Base-by-base conservation (phyloP, 2,888 invertebrate species). In the Chloromyia formosa region DNA sequence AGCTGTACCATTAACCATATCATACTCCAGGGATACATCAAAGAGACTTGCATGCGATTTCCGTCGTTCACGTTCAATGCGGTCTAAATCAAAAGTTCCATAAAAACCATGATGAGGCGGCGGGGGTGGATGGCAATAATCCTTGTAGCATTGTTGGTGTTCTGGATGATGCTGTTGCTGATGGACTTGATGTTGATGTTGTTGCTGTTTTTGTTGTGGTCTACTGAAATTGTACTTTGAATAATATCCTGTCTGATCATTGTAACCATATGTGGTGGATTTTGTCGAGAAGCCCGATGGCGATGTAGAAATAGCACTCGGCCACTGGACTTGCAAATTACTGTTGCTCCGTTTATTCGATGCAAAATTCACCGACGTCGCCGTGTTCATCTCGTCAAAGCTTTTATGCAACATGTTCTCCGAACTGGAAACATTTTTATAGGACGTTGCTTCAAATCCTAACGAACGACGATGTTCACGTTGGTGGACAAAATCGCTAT, bases 31-130 rank as follows among this genome's bases (percentile, higher is more conserved):
- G 12, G 54, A 64, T n/a, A 45, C 53, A 58, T 77, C 80, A 74
- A 85, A 85, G 56, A 85, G 81, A 74, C 80, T 84, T n/a, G 85
- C 85, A 79, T 85, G 85, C 1, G 85, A 85, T 71, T 83, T 83
- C 23, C 85, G 79, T 1, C 85, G 81, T 75, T 85, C 85, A 22
- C 82, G 81, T 75, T 86, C 85, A 45, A 86, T 84, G 78, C 84
- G 82, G 74, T 85, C 85, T 69, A 85, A 79, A 79, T 85, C 85
- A 74, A 84, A 85, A 12, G 81, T 80, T 22, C 82, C 82, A 61
- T 78, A 77, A 78, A 61, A n/a, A 75, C 77, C 45, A 9, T 56
- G 71, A 4, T 56, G 71, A 5, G 35, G 71, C 5, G 23, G 53
- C 1, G 35, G 40, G 10, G 66, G 66, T 22, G 23, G 66, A 16